Percentiles rank a stretch among this genome's conserved stretches.
phyloP scores from a whole-genome alignment of 2,113 vertebrate genomes.

The Empidonax alnorum region DNA sequence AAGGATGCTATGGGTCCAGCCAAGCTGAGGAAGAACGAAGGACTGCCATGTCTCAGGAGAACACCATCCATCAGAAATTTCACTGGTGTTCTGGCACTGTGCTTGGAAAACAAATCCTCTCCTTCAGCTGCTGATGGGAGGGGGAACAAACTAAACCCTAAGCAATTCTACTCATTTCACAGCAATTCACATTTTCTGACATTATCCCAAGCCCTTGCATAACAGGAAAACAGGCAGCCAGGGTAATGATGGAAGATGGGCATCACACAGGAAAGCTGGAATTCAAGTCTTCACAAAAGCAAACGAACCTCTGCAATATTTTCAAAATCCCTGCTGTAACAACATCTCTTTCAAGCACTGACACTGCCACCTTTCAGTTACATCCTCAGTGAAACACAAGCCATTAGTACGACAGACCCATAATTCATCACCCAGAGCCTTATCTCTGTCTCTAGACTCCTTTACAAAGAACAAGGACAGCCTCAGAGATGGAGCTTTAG shows the following conservation, averaged over 20 bases:
- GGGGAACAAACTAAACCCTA: not conserved
- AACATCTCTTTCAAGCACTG: not conserved
- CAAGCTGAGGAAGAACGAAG: not conserved
- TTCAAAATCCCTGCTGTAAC: not conserved
- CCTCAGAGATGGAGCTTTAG: not conserved
- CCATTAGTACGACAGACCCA: not conserved
- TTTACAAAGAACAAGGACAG: not conserved
- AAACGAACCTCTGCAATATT: not conserved
- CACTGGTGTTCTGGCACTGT: not conserved
- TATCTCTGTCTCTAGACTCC: not conserved
- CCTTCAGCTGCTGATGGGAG: not conserved
- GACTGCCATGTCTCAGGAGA: not conserved
- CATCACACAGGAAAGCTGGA: not conserved
- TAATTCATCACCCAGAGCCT: not conserved
- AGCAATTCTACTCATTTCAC: not conserved
- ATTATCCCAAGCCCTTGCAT: not conserved
- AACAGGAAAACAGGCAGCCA: not conserved
- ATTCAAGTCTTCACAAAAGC: not conserved
- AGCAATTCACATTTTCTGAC: not conserved
- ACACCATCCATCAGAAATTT: not conserved
- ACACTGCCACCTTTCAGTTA: not conserved
- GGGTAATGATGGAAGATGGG: not conserved
- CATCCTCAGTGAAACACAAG: not conserved
- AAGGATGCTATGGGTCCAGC: not conserved
- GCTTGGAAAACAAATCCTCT: not conserved